Evolutionary conservation across 1,140 invertebrate species (phyloP).

Genomic region (Ylistrum balloti): DNA sequence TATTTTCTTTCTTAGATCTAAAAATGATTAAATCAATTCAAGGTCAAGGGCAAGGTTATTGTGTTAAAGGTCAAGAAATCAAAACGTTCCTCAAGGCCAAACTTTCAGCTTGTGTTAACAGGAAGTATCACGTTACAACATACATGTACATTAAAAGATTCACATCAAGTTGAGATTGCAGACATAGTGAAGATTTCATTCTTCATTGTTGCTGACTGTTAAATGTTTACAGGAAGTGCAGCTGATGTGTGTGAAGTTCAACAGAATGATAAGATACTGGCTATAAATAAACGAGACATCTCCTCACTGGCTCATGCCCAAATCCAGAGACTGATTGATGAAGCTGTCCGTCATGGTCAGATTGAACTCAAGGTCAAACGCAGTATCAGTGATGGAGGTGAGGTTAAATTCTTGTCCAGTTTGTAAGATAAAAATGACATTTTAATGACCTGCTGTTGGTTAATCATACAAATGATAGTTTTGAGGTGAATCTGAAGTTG

Average conservation of each 20-base stretch:
- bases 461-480: too few species aligned
- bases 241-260: conserved; percentile 80
- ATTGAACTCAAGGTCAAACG: conserved; percentile 80
- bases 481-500: too few species aligned
- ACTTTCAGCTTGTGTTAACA: too few species aligned
- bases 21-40: background rate
- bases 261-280: conserved; percentile 77
- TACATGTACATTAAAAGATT: too few species aligned
- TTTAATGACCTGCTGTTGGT: too few species aligned
- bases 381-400: conserved; percentile 64
- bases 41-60: background rate
- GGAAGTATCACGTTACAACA: too few species aligned
- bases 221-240: conserved; percentile 73
- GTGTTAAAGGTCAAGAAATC: background rate
- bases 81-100: too few species aligned
- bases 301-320: conserved; percentile 75
- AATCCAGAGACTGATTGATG: conserved; percentile 77
- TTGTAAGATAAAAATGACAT: too few species aligned
- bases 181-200: background rate
- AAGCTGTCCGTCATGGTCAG: conserved; percentile 77
- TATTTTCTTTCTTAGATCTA: too few species aligned
- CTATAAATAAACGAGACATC: conserved; percentile 78
- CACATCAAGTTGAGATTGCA: too few species aligned
- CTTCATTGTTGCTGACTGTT: background rate
- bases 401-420: too few species aligned